A percentile compares a stretch with the other conserved stretches of the same genome.
Conservation (phyloP, 2,888 invertebrate species). For the Chromoteleia sp. region DNA sequence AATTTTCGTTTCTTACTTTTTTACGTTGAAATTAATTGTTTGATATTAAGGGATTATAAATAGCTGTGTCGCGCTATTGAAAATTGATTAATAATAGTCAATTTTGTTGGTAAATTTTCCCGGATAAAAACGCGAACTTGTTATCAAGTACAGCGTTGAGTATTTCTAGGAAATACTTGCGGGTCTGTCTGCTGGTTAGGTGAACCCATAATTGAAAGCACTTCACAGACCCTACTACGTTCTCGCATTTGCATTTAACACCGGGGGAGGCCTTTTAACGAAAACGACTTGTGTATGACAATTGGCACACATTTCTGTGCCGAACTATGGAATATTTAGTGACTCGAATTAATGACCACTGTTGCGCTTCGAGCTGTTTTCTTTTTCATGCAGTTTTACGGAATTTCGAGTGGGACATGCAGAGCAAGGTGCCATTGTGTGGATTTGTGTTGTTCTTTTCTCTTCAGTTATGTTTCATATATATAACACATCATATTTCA, state of each 20-base stretch:
- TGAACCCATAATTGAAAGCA: constrained; percentile 82
- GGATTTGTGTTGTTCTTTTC: background rate
- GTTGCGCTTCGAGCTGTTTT: constrained; percentile 68
- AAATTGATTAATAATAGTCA: background rate
- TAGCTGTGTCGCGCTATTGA: no score
- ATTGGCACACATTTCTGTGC: constrained; percentile 80
- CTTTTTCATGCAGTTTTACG: constrained; percentile 65
- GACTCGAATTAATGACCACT: constrained; percentile 78
- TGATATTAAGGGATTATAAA: no score
- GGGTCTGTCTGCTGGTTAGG: constrained; percentile 76
- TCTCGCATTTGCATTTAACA: constrained; percentile 81
- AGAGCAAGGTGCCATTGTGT: background rate
- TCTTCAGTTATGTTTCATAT: no score
- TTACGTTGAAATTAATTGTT: no score
- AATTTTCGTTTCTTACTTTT: no score
- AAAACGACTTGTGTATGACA: constrained; percentile 83
- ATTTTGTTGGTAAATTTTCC: no score
- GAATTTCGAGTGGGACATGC: background rate
- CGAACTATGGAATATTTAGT: constrained; percentile 83
- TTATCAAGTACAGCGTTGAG: constrained; percentile 27
- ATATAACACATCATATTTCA: no score
- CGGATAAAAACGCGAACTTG: constrained; percentile 19
- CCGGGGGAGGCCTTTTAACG: constrained; percentile 81
- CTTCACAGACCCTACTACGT: constrained; percentile 79
- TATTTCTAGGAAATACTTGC: constrained; percentile 74